Evolutionary conservation across 2,797 vertebrate genomes (phyloP).

Genomic region (Hypotaenidia okinawae): DNA sequence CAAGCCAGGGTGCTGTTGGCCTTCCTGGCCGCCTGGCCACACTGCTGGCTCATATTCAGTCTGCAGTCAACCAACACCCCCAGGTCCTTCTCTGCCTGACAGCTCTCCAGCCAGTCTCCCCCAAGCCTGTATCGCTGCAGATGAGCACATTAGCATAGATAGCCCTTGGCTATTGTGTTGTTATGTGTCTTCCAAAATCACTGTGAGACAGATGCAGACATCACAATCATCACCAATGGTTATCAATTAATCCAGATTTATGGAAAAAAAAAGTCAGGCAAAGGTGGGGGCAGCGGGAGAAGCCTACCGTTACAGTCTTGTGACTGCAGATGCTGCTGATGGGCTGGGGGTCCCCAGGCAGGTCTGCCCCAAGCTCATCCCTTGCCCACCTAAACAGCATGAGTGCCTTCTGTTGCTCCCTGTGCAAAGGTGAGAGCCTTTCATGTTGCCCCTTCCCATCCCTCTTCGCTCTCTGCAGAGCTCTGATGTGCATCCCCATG

Average conservation of each 20-base stretch:
- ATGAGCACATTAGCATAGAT: no score
- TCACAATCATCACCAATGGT: no score
- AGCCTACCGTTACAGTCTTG: not conserved
- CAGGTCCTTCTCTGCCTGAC: no score
- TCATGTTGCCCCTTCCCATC: not conserved
- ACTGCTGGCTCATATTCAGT: no score
- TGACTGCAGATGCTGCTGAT: fast-evolving
- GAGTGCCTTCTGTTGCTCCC: not conserved
- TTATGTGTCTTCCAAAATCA: no score
- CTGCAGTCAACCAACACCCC: not conserved
- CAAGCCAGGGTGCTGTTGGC: not conserved
- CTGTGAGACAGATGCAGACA: no score
- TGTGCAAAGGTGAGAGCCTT: not conserved
- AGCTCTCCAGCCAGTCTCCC: no score
- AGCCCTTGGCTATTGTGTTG: no score
- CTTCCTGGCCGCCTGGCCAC: no score
- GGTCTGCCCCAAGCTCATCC: fast-evolving
- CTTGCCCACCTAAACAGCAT: fast-evolving
- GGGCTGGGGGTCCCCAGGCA: not conserved
- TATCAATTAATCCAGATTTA: no score
- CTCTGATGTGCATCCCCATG: fast-evolving
- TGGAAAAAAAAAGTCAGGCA: no score
- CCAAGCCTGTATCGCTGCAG: no score
- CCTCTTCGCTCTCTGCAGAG: not conserved
- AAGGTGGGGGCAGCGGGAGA: not conserved